These are phyloP conservation scores for Centrocercus urophasianus DNA, from an alignment of 2,113 vertebrate species.

Conservation along the genomic window DNA sequence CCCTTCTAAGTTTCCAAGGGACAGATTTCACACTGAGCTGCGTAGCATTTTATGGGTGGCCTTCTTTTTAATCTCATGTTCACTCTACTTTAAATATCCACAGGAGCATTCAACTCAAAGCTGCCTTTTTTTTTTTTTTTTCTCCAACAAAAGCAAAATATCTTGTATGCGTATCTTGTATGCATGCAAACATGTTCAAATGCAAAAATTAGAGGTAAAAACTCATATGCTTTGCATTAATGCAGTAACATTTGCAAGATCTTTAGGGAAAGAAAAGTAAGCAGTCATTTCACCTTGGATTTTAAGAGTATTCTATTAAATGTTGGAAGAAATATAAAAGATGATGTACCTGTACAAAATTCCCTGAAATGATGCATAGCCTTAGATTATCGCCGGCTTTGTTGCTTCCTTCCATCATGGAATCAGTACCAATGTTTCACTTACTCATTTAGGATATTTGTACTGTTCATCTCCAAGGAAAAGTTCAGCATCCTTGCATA, in stretches of 20 bases:
- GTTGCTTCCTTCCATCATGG: neutral
- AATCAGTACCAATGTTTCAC: neutral
- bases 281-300: neutral
- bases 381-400: neutral
- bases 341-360: neutral
- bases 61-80: neutral
- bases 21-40: neutral
- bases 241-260: neutral
- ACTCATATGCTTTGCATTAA: neutral
- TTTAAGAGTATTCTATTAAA: neutral
- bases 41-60: neutral
- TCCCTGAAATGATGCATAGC: neutral
- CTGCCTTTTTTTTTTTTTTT: neutral
- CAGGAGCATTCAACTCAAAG: neutral
- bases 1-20: accelerated
- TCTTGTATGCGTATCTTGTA: neutral
- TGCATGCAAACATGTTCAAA: neutral
- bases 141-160: neutral
- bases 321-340: neutral
- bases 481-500: neutral
- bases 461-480: neutral
- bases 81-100: neutral
- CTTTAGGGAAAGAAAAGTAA: neutral
- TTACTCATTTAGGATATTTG: neutral
- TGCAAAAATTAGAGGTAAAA: neutral